phyloP scores from a whole-genome alignment of 2,888 invertebrate genomes.

The Cephalotes varians region DNA sequence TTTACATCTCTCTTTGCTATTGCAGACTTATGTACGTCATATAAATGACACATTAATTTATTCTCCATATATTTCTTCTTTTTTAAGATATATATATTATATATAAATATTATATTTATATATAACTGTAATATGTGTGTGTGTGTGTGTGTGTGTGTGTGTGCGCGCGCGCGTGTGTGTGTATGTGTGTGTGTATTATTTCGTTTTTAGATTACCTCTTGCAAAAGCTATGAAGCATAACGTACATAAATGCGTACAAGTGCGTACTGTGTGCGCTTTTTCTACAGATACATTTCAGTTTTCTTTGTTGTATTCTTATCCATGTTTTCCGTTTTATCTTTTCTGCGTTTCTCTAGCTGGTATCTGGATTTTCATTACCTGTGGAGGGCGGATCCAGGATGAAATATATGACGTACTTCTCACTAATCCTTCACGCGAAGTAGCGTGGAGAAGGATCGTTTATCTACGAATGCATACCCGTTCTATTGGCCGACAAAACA shows the following conservation, averaged over 20 bases:
- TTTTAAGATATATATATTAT: neutral
- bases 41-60: neutral
- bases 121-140: neutral
- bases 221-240: neutral
- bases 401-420: constrained; percentile 72
- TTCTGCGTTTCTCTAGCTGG: constrained; percentile 54
- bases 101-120: neutral
- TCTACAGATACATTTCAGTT: constrained; percentile 27
- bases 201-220: neutral
- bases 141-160: too few species aligned
- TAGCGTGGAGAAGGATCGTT: constrained; percentile 76
- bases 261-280: constrained; percentile 25
- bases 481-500: constrained; percentile 63
- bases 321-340: constrained; percentile 55
- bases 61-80: neutral
- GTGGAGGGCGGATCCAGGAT: constrained; percentile 61
- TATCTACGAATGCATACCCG: constrained; percentile 68
- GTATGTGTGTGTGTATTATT: neutral
- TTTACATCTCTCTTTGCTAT: neutral
- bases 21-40: neutral
- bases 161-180: too few species aligned
- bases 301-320: constrained; percentile 56
- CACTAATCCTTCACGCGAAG: constrained; percentile 77
- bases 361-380: constrained; percentile 75
- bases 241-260: neutral